These are phyloP conservation scores for Corythoichthys intestinalis DNA, from an alignment of 2,113 vertebrate genomes.

Conservation along the genomic window DNA sequence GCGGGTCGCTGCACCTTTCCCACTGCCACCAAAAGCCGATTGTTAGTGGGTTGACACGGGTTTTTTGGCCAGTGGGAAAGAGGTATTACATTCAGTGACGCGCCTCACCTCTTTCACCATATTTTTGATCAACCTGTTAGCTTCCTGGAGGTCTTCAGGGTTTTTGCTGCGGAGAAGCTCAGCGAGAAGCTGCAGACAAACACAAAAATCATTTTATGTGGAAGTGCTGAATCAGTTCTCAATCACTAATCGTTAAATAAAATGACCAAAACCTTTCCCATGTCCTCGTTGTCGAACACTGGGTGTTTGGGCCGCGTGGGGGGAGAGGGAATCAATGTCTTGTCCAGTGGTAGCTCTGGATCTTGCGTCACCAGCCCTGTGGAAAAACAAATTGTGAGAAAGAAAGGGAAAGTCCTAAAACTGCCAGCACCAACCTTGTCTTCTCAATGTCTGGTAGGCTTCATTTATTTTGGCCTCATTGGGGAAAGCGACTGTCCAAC, in stretches of 20 bases:
- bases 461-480: constrained; percentile 90
- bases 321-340: constrained; percentile 89
- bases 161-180: constrained; percentile 96
- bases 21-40: too few species aligned
- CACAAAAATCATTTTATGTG: neutral
- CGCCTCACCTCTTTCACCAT: constrained; percentile 97
- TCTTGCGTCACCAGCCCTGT: constrained; percentile 85
- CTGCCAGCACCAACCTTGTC: constrained; percentile 77
- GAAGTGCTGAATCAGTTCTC: neutral
- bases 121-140: constrained; percentile 96
- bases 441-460: constrained; percentile 91
- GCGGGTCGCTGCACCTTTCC: too few species aligned
- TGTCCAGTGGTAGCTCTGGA: constrained; percentile 84
- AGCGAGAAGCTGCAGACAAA: constrained; percentile 80
- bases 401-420: neutral
- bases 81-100: neutral
- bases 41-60: too few species aligned
- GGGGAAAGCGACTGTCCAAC: constrained; percentile 91
- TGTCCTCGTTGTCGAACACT: constrained; percentile 96
- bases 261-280: constrained; percentile 81
- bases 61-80: too few species aligned
- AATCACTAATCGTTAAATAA: neutral
- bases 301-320: constrained; percentile 90
- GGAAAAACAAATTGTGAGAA: neutral
- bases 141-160: constrained; percentile 94